Evolutionary conservation across 2,888 invertebrate species (phyloP).

Genomic region (Graphium colonna): DNA sequence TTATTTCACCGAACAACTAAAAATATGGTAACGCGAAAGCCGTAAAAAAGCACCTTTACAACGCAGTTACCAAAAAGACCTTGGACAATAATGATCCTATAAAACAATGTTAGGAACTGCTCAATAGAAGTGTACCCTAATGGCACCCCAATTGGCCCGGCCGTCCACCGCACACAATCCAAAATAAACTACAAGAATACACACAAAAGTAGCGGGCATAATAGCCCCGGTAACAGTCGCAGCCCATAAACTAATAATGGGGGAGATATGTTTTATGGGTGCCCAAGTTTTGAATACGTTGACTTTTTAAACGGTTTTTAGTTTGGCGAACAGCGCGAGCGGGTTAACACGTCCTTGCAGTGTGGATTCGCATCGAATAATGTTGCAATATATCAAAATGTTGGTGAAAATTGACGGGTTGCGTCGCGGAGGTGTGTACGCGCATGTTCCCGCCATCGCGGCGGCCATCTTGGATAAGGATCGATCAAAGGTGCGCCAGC

Average conservation of each 20-base stretch:
- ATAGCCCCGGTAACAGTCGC: constrained; percentile 71
- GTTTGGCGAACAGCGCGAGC: constrained; percentile 60
- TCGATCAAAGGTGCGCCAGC: constrained; percentile 77
- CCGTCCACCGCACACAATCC: constrained; percentile 67
- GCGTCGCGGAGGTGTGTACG: constrained; percentile 62
- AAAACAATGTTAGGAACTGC: constrained; percentile 40
- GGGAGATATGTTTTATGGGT: constrained; percentile 78
- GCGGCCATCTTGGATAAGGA: constrained; percentile 76
- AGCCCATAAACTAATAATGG: constrained; percentile 78
- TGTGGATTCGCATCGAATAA: constrained; percentile 28
- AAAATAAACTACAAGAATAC: constrained; percentile 71
- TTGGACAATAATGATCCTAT: constrained; percentile 34
- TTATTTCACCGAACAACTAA: constrained; percentile 2
- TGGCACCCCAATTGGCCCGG: constrained; percentile 62
- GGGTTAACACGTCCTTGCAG: constrained; percentile 58
- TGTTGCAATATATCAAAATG: constrained; percentile 49
- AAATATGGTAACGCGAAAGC: constrained; percentile 12
- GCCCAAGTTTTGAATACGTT: constrained; percentile 71
- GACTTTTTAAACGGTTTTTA: constrained; percentile 65
- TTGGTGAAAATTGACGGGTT: constrained; percentile 53
- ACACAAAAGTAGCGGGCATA: constrained; percentile 70
- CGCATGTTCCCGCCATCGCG: constrained; percentile 66
- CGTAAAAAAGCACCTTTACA: constrained; percentile 26
- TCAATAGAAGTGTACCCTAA: constrained; percentile 56
- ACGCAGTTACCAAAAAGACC: constrained; percentile 28